A percentile compares a stretch with the other conserved stretches of the same genome.
Conservation (phyloP, 1,140 invertebrate genomes). For the Diachasma alloeum region DNA sequence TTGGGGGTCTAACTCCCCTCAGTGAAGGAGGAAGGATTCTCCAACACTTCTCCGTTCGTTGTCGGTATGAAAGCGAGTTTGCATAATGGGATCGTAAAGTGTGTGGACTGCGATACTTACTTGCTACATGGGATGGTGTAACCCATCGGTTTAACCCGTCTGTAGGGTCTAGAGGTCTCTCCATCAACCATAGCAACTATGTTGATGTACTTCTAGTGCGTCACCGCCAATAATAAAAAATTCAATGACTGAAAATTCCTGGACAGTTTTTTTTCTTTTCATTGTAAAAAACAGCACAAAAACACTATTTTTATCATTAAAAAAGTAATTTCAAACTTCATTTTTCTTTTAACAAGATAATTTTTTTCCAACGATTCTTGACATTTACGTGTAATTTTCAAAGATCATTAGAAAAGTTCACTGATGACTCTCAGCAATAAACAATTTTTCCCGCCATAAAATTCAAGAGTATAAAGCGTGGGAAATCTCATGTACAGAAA, state of each 20-base stretch:
- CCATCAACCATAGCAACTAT: not conserved
- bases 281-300: too few relatives aligned
- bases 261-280: not conserved
- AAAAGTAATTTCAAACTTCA: too few relatives aligned
- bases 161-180: not conserved
- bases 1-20: not conserved
- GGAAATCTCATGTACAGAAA: not conserved
- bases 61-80: constrained; percentile 21
- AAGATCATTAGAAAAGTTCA: too few relatives aligned
- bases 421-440: not conserved
- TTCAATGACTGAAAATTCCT: not conserved
- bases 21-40: not conserved
- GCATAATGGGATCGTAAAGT: constrained; percentile 41
- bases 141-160: not conserved
- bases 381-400: too few relatives aligned
- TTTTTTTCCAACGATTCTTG: not conserved
- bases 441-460: not conserved
- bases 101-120: constrained; percentile 22
- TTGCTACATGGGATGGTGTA: not conserved
- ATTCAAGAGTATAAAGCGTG: not conserved
- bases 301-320: too few relatives aligned
- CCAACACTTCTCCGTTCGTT: constrained; percentile 11
- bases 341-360: too few relatives aligned
- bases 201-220: not conserved
- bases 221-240: not conserved